These are phyloP conservation scores for Henricia sp. DNA, from an alignment of 53 echinoderm and acorn worm genomes.

Conservation along the genomic window DNA sequence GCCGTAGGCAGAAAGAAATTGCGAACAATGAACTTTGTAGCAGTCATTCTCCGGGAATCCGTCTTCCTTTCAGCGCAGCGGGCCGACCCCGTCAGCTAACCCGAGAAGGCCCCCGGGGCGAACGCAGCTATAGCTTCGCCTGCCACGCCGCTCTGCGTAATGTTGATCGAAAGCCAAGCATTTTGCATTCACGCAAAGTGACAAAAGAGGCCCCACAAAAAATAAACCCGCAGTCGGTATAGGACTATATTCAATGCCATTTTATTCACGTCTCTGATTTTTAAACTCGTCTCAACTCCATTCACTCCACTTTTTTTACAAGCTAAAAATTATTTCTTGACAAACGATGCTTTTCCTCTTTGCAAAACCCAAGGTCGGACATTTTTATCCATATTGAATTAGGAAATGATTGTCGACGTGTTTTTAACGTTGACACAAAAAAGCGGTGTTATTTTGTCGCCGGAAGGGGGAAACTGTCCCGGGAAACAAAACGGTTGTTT, in stretches of 20 bases:
- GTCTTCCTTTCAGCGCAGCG: conserved; percentile 15
- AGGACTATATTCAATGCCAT: background rate
- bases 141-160: background rate
- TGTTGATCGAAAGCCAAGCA: conserved; percentile 40
- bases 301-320: background rate
- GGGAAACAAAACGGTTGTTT: background rate
- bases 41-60: background rate
- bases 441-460: background rate
- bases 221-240: background rate
- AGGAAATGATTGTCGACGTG: conserved; percentile 2
- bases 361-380: conserved; percentile 9
- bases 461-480: background rate
- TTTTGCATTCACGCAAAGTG: background rate
- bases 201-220: background rate
- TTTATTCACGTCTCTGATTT: background rate
- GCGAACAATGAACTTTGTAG: conserved; percentile 23
- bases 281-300: background rate
- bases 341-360: no score
- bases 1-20: conserved; percentile 6
- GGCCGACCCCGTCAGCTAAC: background rate
- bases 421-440: background rate
- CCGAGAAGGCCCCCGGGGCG: background rate
- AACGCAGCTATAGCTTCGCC: conserved; percentile 19
- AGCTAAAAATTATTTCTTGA: background rate
- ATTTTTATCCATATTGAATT: conserved; percentile 30